Evolutionary conservation across 2,113 vertebrate species (phyloP), one percentile per base, ranked within the genome.

Genomic region (Leptodactylus fuscus): DNA sequence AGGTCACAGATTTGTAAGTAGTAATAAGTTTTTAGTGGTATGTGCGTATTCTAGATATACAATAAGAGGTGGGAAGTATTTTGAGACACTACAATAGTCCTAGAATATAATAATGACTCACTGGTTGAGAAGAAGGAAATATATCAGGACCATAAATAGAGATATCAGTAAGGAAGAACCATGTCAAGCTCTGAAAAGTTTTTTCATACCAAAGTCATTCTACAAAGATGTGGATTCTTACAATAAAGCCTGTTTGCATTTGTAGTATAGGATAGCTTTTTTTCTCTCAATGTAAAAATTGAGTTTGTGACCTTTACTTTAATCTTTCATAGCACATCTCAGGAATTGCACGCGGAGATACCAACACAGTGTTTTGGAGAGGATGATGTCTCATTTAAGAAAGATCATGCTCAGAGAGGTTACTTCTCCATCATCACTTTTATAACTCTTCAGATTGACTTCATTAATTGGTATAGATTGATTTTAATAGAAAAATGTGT

Each of bases 261-360:
- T 80, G 15, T 51, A 62, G 41, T 53, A 62, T 58, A 58, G 76
- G 32, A 48, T 13, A 67, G 41, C 44, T 46, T 24, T 85, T 65
- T 53, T 44, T 71, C n/a, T n/a, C n/a, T 46, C 3, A 16, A n/a
- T 18, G 48, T 51, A 77, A 85, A 85, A 85, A 85, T 78, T 77
- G 75, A 85, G 75, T 85, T 80, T 85, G 62, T 85, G 76, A 85
- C 83, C 76, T 85, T 80, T 85, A 79, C 73, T 85, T 85, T 85
- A 85, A 85, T 80, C 83, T 71, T 53, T 70, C 29, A 76, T 62
- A 80, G 83, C 49, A 79, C 75, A 80, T 67, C 80, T 58, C 76
- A 85, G 60, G 49, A 85, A 71, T 85, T 80, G 60, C 74, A 71
- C 77, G 78, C 69, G 53, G 7, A 51, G 48, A 80, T 65, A 69